A percentile compares a stretch with the other conserved stretches of the same genome.
Conservation (phyloP, 2,888 invertebrate genomes). For the Cremastinae sp. region DNA sequence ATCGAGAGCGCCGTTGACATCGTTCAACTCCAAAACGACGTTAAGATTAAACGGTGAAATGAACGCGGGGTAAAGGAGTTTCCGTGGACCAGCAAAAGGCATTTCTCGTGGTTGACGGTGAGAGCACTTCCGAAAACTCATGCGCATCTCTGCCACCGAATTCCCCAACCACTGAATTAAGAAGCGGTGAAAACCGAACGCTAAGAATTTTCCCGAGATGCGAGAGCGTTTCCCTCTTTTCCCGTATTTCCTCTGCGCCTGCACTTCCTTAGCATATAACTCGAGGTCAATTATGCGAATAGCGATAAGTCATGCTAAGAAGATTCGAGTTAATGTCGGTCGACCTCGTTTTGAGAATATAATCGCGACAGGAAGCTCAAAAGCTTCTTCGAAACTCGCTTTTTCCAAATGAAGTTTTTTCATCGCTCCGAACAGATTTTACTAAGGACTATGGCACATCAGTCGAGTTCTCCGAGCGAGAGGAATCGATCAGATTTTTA, state of each 20-base stretch:
- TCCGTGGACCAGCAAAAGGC: conserved; percentile 55
- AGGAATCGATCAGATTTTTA: conserved; percentile 18
- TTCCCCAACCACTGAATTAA: conserved; percentile 44
- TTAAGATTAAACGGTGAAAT: conserved; percentile 17
- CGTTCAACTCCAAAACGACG: conserved; percentile 27
- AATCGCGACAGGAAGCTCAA: not conserved
- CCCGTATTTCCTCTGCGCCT: not conserved
- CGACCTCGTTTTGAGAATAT: not conserved
- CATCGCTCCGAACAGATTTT: conserved; percentile 24
- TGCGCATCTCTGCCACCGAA: conserved; percentile 43
- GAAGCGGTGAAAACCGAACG: conserved; percentile 29
- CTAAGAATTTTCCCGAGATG: conserved; percentile 51
- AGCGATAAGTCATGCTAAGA: conserved; percentile 5
- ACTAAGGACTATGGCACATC: not conserved
- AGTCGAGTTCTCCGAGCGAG: not conserved
- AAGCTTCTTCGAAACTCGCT: conserved; percentile 2
- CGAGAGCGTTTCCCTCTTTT: conserved; percentile 22
- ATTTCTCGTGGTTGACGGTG: conserved; percentile 43
- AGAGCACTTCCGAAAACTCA: conserved; percentile 43
- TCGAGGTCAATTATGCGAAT: conserved; percentile 26
- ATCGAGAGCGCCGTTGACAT: conserved; percentile 35
- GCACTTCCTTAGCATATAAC: not conserved
- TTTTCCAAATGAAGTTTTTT: conserved; percentile 20
- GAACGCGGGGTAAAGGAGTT: conserved; percentile 34
- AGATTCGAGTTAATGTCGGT: not conserved